Base-by-base conservation (phyloP, 2,888 invertebrate species). In the Dascillus cervinus region DNA sequence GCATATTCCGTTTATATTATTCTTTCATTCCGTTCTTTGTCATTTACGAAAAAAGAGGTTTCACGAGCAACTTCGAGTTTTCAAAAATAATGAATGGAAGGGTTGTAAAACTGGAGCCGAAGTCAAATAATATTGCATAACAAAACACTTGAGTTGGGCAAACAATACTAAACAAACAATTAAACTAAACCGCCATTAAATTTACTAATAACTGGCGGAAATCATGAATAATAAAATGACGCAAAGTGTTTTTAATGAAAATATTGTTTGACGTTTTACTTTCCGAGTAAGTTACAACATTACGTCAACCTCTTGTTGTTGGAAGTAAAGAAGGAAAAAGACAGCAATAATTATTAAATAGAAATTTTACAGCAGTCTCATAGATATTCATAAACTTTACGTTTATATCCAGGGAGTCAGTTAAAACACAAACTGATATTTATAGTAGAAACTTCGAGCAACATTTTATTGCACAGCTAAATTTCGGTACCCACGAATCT, bases 311-410 rank as follows among this genome's bases (percentile, higher is more conserved):
- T 22, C n/a, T 26, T 26, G 11, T 17, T 11, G 8, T 3, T 22
- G 10, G 8, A 17, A 11, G n/a, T 14, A 19, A 14, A 19, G 26
- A 26, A 29, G 25, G 13, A 29, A 29, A 29, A 13, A 22, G 25
- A 25, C 13, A 22, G 26, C 21, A 29, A 34, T 34, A 19, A n/a
- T n/a, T n/a, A n/a, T n/a, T n/a, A n/a, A n/a, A n/a, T n/a, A n/a
- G 34, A 25, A 27, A 29, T 39, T 39, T 39, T 34, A 39, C n/a
- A 23, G 31, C 31, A 26, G 26, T 28, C 29, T 34, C 32, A 29
- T 39, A 39, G 34, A 34, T 39, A 39, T 17, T 17, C 17, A 17
- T 17, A 17, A 17, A 17, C 17, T 17, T 17, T 17, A 8, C 5
- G 17, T 17, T 6, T 17, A 17, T n/a, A 17, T 8, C 5, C 17